Percentiles rank a stretch among this genome's conserved stretches.
These are phyloP conservation scores for Eupithecia abbreviata DNA, from an alignment of 2,888 invertebrate genomes.

Conservation along the genomic window DNA sequence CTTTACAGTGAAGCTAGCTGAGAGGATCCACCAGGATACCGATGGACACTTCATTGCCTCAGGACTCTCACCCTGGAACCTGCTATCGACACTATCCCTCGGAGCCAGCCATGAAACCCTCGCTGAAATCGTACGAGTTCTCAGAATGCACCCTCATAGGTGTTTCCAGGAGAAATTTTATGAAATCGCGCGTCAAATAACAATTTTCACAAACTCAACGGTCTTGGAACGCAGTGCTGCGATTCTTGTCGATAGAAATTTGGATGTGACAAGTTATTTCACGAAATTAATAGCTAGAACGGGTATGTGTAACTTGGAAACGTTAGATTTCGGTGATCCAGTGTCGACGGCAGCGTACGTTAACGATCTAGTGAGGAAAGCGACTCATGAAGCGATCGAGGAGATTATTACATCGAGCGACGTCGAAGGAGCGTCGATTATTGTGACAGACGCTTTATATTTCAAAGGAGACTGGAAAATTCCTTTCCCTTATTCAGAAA, in stretches of 20 bases:
- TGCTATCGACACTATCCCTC: slow-evolving; percentile 62
- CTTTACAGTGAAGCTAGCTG: slow-evolving; percentile 56
- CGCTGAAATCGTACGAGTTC: slow-evolving; percentile 58
- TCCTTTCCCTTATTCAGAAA: slow-evolving; percentile 59
- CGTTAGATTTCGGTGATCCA: slow-evolving; percentile 56
- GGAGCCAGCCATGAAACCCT: slow-evolving; percentile 64
- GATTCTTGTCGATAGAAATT: slow-evolving; percentile 59
- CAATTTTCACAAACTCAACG: slow-evolving; percentile 46
- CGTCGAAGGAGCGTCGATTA: slow-evolving; percentile 53
- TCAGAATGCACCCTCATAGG: slow-evolving; percentile 57
- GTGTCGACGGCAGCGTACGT: slow-evolving; percentile 56
- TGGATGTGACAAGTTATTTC: slow-evolving; percentile 55
- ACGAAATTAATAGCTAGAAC: slow-evolving; percentile 46
- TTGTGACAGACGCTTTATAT: slow-evolving; percentile 69
- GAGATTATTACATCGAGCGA: slow-evolving; percentile 65
- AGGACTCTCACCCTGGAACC: slow-evolving; percentile 67
- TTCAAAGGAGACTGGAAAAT: slow-evolving; percentile 71
- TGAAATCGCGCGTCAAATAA: slow-evolving; percentile 54
- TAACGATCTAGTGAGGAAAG: slow-evolving; percentile 61
- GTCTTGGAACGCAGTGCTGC: slow-evolving; percentile 62
- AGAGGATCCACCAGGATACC: slow-evolving; percentile 59
- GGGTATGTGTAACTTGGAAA: slow-evolving; percentile 56
- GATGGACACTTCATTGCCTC: slow-evolving; percentile 72
- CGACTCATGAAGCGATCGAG: slow-evolving; percentile 65
- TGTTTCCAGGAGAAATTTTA: slow-evolving; percentile 70